Evolutionary conservation across 2,888 invertebrate species (phyloP).

Genomic region (Holacanthella duospinosa): DNA sequence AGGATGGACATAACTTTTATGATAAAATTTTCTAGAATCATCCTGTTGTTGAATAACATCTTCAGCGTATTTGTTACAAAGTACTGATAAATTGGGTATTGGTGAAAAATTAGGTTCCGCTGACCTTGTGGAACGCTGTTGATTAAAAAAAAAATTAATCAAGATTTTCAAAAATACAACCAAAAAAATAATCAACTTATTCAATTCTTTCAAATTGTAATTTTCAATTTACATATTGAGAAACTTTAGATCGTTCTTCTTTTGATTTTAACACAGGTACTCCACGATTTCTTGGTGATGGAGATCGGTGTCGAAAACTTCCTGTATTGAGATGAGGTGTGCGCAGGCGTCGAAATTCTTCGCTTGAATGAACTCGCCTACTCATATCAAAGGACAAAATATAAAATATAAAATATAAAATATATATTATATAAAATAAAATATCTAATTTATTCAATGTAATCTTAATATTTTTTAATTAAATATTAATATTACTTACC

Average conservation of each 20-base stretch:
- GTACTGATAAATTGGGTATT: slow-evolving; percentile 21
- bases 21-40: not conserved
- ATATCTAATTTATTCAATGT: no score
- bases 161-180: not conserved
- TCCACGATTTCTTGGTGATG: not conserved
- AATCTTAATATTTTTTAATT: no score
- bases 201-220: not conserved
- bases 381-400: no score
- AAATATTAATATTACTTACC: no score
- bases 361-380: slow-evolving; percentile 36
- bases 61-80: slow-evolving; percentile 36
- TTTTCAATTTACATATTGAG: not conserved
- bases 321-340: not conserved
- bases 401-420: no score
- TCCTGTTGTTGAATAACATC: slow-evolving; percentile 20
- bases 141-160: not conserved
- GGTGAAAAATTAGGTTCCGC: slow-evolving; percentile 29
- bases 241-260: not conserved
- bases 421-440: no score
- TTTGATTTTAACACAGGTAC: not conserved
- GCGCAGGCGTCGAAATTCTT: slow-evolving; percentile 19
- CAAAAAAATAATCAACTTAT: slow-evolving; percentile 1
- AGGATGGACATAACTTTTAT: not conserved
- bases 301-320: not conserved
- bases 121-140: slow-evolving; percentile 33